Evolutionary conservation across 2,888 invertebrate species (phyloP), one percentile per base, ranked within the genome.

Genomic region (Apodemia zela): DNA sequence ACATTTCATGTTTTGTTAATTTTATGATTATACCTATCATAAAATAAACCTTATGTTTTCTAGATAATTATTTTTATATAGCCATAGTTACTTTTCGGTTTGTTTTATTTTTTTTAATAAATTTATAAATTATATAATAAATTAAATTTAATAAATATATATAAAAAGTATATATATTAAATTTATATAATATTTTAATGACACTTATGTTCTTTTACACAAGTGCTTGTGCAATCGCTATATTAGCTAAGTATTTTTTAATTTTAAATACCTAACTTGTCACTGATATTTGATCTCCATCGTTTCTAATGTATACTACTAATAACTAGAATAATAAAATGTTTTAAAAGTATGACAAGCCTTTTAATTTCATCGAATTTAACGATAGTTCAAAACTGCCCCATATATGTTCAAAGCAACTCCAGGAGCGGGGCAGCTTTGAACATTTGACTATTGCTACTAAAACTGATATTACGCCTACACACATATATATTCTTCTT

Each of bases 241-340:
- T 59, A 59, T 59, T 59, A 35, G 59, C n/a, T 59, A 59, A 59
- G 11, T 15, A 33, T 59, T 59, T 59, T 57, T 35, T 33, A 35
- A n/a, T 35, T 17, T 59, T 59, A 29, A 58, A 58, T 58, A 33
- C 58, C 58, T 29, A 29, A 33, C 33, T 59, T 59, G 59, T 59
- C 59, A 59, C 59, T 59, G 59, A 59, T 59, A 59, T 59, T 59
- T 59, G 59, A 59, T 59, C 59, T 59, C 35, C 57, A 63, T 47
- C 47, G 17, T 47, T 47, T 17, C 8, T 47, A 47, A 17, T 47
- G 47, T 17, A 47, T 47, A 47, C 17, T 17, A 47, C 15, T n/a
- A 47, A 47, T 47, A 47, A 47, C 47, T 17, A 47, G 17, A 47
- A 47, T 47, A 47, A 47, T 17, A 15, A 17, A 47, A 47, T 47